A percentile compares a stretch with the other conserved stretches of the same genome.
Conservation (phyloP, 53 echinoderm and acorn worm species). For the Apostichopus leukothele region DNA sequence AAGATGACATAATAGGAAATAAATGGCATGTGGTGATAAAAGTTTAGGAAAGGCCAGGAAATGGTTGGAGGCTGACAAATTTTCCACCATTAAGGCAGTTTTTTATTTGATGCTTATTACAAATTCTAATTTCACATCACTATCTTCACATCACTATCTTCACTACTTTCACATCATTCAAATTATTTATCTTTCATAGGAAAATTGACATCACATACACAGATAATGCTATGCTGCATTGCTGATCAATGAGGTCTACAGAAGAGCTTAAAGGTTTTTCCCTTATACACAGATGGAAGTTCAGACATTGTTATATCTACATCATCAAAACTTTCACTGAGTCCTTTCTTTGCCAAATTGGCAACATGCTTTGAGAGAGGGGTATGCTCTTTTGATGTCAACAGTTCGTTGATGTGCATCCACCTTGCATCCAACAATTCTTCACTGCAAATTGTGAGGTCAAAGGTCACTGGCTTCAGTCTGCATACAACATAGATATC, state of each 20-base stretch:
- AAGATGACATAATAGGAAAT: too few species aligned
- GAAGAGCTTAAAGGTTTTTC: slow-evolving; percentile 78
- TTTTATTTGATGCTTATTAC: too few species aligned
- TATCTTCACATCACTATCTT: too few species aligned
- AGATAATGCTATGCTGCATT: background rate
- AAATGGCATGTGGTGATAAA: too few species aligned
- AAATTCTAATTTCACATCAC: too few species aligned
- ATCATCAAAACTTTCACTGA: slow-evolving; percentile 65
- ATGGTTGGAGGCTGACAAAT: too few species aligned
- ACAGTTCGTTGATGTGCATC: slow-evolving; percentile 74
- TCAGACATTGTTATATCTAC: slow-evolving; percentile 81
- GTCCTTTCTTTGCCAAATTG: slow-evolving; percentile 61
- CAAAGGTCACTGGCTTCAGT: slow-evolving; percentile 87
- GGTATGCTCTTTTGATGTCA: slow-evolving; percentile 54
- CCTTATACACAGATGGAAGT: slow-evolving; percentile 82
- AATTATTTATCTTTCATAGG: too few species aligned
- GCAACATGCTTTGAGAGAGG: slow-evolving; percentile 69
- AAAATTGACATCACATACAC: too few species aligned
- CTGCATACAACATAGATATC: slow-evolving; percentile 96
- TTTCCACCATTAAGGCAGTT: too few species aligned
- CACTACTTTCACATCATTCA: too few species aligned
- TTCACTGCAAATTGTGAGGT: slow-evolving; percentile 75
- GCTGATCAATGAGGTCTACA: slow-evolving; percentile 55
- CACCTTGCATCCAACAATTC: slow-evolving; percentile 84
- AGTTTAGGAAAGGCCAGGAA: too few species aligned